These are phyloP conservation scores for Epinephelus fuscoguttatus DNA, from an alignment of 2,113 vertebrate species.

Conservation along the genomic window DNA sequence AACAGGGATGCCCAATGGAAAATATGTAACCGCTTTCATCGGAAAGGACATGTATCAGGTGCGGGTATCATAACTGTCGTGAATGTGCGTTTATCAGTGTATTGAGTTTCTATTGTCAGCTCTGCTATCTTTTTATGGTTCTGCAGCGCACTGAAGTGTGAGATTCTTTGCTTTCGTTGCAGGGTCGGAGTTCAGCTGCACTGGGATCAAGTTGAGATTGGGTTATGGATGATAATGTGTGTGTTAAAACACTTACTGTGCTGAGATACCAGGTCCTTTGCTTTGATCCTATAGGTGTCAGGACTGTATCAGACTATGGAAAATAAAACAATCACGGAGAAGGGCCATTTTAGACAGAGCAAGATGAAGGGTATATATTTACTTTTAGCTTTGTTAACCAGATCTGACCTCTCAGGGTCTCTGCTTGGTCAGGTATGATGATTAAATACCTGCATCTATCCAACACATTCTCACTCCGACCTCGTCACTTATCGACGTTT, in stretches of 20 bases:
- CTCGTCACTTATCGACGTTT: too few relatives aligned
- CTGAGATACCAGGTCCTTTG: not conserved
- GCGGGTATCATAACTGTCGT: not conserved
- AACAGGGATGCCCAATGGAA: slow-evolving; percentile 49
- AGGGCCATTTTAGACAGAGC: not conserved
- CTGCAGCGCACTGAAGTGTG: slow-evolving; percentile 40
- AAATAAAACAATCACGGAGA: not conserved
- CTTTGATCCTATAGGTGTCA: slow-evolving; percentile 19
- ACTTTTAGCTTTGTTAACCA: not conserved
- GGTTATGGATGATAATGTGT: slow-evolving; percentile 33
- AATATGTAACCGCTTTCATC: slow-evolving; percentile 11
- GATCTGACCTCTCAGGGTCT: not conserved
- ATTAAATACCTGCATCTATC: not conserved
- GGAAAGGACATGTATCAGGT: slow-evolving; percentile 6
- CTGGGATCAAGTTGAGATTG: slow-evolving; percentile 34
- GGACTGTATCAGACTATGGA: not conserved
- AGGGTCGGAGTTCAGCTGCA: slow-evolving; percentile 52
- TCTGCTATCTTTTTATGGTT: slow-evolving; percentile 68
- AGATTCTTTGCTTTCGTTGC: slow-evolving; percentile 57
- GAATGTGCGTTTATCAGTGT: slow-evolving; percentile 49
- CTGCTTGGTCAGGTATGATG: not conserved
- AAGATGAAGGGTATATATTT: not conserved
- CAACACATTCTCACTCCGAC: too few relatives aligned
- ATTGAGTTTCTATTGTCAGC: slow-evolving; percentile 66
- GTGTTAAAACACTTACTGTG: slow-evolving; percentile 25